phyloP scores from a whole-genome alignment of 2,113 vertebrate genomes.

The Opisthocomus hoazin region DNA sequence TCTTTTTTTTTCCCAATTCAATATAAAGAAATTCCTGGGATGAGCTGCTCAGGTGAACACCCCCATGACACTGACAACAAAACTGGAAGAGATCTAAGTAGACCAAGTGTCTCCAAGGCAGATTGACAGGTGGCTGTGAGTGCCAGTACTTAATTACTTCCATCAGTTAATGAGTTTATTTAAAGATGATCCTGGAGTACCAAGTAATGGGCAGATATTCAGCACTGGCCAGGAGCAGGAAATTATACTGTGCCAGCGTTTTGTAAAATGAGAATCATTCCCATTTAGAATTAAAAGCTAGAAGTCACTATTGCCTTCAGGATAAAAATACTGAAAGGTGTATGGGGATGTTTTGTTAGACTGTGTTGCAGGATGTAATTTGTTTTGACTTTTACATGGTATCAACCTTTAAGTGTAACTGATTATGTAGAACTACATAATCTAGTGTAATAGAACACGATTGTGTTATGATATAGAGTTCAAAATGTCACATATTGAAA shows the following conservation, averaged over 20 bases:
- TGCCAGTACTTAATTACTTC: neutral
- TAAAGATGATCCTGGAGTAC: neutral
- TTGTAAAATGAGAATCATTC: neutral
- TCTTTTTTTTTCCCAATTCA: neutral
- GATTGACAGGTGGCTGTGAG: neutral
- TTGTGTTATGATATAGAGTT: conserved; percentile 27
- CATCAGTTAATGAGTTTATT: neutral
- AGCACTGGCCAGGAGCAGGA: neutral
- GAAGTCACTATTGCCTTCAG: neutral
- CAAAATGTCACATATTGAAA: conserved; percentile 33
- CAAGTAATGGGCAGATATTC: neutral
- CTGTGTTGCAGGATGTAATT: neutral
- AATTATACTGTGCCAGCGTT: neutral
- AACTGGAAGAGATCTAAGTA: neutral
- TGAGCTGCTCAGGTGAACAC: neutral
- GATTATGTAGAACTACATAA: neutral
- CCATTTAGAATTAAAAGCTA: neutral
- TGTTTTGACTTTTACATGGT: conserved; percentile 25
- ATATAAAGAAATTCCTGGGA: neutral
- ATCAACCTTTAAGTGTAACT: neutral
- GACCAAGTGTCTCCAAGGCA: neutral
- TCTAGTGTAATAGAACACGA: neutral
- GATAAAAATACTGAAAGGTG: neutral
- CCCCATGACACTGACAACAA: neutral
- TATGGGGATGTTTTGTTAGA: conserved; percentile 5